Evolutionary conservation across 2,797 vertebrate genomes (phyloP).

Genomic region (Buceros bicornis): DNA sequence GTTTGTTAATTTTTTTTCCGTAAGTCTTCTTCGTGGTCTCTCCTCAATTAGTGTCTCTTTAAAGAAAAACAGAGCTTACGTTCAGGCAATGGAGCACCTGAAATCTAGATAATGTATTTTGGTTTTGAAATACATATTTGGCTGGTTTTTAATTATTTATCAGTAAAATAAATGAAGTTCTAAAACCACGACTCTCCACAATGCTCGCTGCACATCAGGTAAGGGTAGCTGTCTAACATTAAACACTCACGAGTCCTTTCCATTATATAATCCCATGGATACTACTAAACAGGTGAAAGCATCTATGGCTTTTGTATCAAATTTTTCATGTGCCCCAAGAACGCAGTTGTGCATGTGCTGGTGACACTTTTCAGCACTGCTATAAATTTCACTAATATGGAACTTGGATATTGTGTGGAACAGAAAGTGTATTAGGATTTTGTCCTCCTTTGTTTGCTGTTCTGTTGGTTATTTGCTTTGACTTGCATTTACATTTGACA

Average conservation of each 20-base stretch:
- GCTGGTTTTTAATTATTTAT: background rate
- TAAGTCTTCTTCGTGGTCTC: background rate
- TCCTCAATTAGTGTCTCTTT: background rate
- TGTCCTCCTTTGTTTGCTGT: background rate
- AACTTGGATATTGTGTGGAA: background rate
- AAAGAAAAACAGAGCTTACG: background rate
- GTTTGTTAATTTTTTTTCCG: background rate
- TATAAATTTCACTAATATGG: background rate
- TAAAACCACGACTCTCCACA: background rate
- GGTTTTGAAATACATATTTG: background rate
- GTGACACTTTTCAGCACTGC: background rate
- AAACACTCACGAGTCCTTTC: background rate
- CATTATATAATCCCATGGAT: background rate
- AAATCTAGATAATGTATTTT: background rate
- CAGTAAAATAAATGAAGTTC: background rate
- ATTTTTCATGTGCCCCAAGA: background rate
- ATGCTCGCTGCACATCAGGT: accelerated
- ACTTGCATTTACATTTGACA: background rate
- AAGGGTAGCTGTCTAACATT: accelerated
- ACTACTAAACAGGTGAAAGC: background rate
- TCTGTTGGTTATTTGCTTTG: background rate
- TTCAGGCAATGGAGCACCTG: background rate
- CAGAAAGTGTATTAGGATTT: background rate
- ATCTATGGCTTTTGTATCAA: background rate
- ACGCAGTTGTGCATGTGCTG: background rate